A percentile compares a stretch with the other conserved stretches of the same genome.
Evolutionary conservation across 2,888 invertebrate species (phyloP).

Genomic region (Drosophila subsilvestris): DNA sequence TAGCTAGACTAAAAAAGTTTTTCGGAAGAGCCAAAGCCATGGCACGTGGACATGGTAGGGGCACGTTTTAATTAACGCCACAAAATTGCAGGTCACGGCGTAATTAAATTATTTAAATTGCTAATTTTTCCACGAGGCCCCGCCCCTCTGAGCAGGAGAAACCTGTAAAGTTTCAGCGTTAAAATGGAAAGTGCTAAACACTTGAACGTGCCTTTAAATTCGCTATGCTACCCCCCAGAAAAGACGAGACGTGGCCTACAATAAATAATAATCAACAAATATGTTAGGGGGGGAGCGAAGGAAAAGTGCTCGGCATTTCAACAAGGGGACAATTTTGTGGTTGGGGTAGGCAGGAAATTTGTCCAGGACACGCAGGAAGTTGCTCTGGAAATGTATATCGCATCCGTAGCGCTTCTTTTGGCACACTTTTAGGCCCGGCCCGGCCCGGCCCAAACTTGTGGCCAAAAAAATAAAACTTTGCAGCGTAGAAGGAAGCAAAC

Average conservation of each 20-base stretch:
- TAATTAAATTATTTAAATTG: slow-evolving; percentile 78
- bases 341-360: slow-evolving; percentile 1
- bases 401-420: slow-evolving; percentile 51
- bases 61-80: slow-evolving; percentile 73
- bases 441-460: slow-evolving; percentile 23
- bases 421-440: slow-evolving; percentile 24
- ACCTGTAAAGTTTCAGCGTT: slow-evolving; percentile 25
- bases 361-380: slow-evolving; percentile 60
- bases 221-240: slow-evolving; percentile 3
- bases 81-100: slow-evolving; percentile 72
- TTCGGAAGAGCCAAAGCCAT: background rate
- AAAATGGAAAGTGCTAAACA: slow-evolving; percentile 66
- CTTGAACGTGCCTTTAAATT: slow-evolving; percentile 40
- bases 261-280: slow-evolving; percentile 70
- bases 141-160: background rate
- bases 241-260: slow-evolving; percentile 13
- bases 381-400: slow-evolving; percentile 56
- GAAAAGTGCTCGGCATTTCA: slow-evolving; percentile 36
- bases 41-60: slow-evolving; percentile 64
- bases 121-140: slow-evolving; percentile 54
- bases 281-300: background rate
- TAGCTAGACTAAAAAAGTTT: slow-evolving; percentile 28
- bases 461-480: slow-evolving; percentile 29
- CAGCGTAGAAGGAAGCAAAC: slow-evolving; percentile 44
- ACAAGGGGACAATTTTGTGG: slow-evolving; percentile 20